These are phyloP conservation scores for Dugesia japonica DNA, from an alignment of 2,888 invertebrate species.

Conservation along the genomic window DNA sequence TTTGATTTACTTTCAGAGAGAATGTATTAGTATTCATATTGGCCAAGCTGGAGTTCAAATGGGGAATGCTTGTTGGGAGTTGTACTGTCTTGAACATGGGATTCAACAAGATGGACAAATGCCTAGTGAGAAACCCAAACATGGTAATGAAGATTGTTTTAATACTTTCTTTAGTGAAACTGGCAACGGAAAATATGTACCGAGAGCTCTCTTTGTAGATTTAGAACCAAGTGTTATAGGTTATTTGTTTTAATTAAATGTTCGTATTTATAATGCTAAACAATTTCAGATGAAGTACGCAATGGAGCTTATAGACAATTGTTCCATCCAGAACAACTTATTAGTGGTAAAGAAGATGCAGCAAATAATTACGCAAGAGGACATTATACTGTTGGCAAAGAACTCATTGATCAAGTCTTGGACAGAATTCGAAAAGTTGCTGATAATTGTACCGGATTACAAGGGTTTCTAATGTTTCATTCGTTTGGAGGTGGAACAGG, in stretches of 20 bases:
- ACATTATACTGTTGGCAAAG: constrained; percentile 62
- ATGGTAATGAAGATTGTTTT: constrained; percentile 62
- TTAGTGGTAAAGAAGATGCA: constrained; percentile 62
- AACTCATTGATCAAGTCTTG: constrained; percentile 59
- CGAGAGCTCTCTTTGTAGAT: constrained; percentile 74
- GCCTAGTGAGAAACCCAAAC: constrained; percentile 35
- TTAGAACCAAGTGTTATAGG: constrained; percentile 81
- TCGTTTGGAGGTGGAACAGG: constrained; percentile 41
- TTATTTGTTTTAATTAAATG: constrained; percentile 37
- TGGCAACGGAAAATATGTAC: constrained; percentile 51
- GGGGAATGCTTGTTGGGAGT: too few relatives aligned
- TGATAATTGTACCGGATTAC: constrained; percentile 60
- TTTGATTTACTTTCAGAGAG: constrained; percentile 41
- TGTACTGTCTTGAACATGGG: too few relatives aligned
- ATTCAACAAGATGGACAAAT: too few relatives aligned
- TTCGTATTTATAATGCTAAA: neutral
- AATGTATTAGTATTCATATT: constrained; percentile 47
- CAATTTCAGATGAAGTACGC: constrained; percentile 49
- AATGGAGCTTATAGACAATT: constrained; percentile 36
- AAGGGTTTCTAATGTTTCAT: constrained; percentile 44
- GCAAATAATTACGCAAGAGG: constrained; percentile 60
- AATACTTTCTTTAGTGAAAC: constrained; percentile 62
- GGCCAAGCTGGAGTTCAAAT: constrained; percentile 61
- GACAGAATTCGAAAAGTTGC: constrained; percentile 58
- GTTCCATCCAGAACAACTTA: constrained; percentile 35